Conservation (phyloP, 1,140 invertebrate species). For the Drosophila truncata region DNA sequence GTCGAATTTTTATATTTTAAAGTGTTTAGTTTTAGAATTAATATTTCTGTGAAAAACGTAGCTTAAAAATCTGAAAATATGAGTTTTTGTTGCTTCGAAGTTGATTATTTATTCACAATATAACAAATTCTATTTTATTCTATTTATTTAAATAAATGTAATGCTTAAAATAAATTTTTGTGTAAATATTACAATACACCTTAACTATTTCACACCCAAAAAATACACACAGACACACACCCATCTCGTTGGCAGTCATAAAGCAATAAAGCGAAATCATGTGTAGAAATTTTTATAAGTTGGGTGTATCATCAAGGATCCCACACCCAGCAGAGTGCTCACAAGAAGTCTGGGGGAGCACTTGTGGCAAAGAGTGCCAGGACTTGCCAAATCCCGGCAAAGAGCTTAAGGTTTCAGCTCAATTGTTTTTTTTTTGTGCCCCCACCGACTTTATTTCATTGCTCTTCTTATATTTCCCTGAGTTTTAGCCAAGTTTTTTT, state of each 20-base stretch:
- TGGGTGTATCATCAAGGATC: constrained; percentile 25
- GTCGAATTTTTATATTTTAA: background rate
- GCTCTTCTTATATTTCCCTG: constrained; percentile 20
- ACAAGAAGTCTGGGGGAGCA: constrained; percentile 3
- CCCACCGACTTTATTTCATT: constrained; percentile 34
- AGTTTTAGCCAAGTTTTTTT: background rate
- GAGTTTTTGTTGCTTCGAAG: background rate
- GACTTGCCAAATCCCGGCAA: constrained; percentile 56
- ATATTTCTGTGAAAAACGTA: background rate
- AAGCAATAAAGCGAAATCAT: constrained; percentile 69
- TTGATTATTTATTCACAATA: background rate
- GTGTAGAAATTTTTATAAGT: constrained; percentile 65
- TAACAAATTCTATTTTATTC: accelerated
- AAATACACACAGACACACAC: background rate
- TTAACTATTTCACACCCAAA: constrained; percentile 1
- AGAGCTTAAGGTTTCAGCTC: constrained; percentile 48
- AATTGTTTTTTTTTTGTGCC: constrained; percentile 46
- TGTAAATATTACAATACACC: background rate
- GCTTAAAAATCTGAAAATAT: background rate
- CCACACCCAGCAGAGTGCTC: too few species aligned
- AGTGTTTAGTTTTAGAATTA: background rate
- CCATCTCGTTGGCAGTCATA: constrained; percentile 36
- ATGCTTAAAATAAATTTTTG: background rate
- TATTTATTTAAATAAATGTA: background rate
- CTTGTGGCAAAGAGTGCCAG: constrained; percentile 8